Percentiles rank a stretch among this genome's conserved stretches.
Conservation (phyloP, 2,113 vertebrate species). For the Microcebus ravelobensis region DNA sequence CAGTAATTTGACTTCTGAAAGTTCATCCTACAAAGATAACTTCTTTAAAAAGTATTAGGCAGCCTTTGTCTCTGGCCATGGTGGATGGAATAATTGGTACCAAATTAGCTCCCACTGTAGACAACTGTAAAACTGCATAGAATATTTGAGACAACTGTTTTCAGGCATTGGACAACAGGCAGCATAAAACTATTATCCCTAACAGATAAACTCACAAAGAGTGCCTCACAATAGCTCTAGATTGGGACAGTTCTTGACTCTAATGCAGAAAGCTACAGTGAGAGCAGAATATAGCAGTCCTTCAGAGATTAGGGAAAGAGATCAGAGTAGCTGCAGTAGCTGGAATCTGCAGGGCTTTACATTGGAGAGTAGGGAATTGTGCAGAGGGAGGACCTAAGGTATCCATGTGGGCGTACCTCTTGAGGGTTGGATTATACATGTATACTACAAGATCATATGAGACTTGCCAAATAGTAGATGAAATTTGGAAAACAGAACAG, state of each 20-base stretch:
- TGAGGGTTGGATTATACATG: background rate
- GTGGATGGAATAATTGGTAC: background rate
- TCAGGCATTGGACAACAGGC: background rate
- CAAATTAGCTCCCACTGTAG: background rate
- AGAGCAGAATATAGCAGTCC: background rate
- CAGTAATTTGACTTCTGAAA: slow-evolving; percentile 34
- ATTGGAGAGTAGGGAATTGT: background rate
- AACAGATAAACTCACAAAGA: background rate
- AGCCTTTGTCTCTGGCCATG: background rate
- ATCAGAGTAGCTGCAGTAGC: background rate
- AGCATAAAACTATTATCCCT: background rate
- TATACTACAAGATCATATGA: background rate
- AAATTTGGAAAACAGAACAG: background rate
- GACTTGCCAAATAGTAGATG: background rate
- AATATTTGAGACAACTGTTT: background rate
- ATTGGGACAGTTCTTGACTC: background rate
- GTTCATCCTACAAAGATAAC: background rate
- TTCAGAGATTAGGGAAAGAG: background rate
- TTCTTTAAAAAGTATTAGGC: background rate
- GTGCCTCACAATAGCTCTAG: background rate
- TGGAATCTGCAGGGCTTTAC: background rate
- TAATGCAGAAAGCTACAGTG: background rate
- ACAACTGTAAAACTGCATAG: background rate
- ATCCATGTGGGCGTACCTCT: background rate
- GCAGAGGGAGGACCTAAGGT: background rate